Base-by-base conservation (phyloP, 2,888 invertebrate species). In the Cerastis leucographa region DNA sequence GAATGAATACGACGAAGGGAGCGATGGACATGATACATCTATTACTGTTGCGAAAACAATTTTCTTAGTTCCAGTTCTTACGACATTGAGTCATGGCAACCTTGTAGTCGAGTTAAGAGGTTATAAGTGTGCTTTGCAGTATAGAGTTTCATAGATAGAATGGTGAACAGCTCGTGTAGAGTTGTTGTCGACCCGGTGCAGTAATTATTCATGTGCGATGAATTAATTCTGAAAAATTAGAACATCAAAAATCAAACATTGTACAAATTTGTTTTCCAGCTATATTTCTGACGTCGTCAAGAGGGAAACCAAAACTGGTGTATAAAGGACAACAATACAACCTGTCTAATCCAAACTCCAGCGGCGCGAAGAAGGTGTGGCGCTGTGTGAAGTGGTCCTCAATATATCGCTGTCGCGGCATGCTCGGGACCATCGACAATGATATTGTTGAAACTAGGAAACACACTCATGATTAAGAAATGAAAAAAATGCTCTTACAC, bases 101-200 rank as follows among this genome's bases (percentile, higher is more conserved):
- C 90, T 90, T 11, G 49, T 88, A 1, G 75, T 90, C 6, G 85
- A 84, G 19, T 70, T 83, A 17, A 84, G 87, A 7, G 88, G 89
- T 0, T 85, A 90, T 65, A 87, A 84, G 56, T 9, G 9, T 42
- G 8, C 9, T 11, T 11, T 12, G 12, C 44, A 44, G 4, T 12
- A 1, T 11, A 0, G 11, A 12, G 44, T 44, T 3, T 44, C 12
- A 12, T 6, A 12, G 44, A 12, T 44, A 12, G 3, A 2, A 44
- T 12, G 2, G 35, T 35, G 35, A 35, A 35, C 35, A 35, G 35
- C 35, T 3, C 35, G 35, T 35, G 35, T 35, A 2, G 35, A 35
- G 35, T 35, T 35, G 3, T 35, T 35, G 35, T 35, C 3, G 35
- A 35, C 35, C 35, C 35, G 35, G 35, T 35, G 35, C 35, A 35